Evolutionary conservation across 2,113 vertebrate species (phyloP), one percentile per base, ranked within the genome.

Genomic region (Neoarius graeffei): DNA sequence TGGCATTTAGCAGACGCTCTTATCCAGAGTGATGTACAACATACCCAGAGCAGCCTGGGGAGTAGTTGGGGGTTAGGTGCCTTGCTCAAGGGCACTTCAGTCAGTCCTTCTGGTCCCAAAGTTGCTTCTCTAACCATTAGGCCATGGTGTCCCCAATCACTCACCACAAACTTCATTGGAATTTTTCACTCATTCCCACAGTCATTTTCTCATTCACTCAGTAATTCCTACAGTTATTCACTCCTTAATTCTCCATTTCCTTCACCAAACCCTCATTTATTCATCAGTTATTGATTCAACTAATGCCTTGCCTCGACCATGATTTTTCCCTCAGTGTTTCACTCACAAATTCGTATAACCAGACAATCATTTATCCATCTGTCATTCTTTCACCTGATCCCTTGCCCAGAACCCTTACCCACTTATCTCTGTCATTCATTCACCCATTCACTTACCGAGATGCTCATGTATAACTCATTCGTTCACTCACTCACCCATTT

Each of bases 401-500:
- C 15, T 35, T 19, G 20, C 1, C 30, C 76, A 79, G 1, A 35
- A 54, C 76, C 23, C 1, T 56, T 35, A 35, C 35, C 35, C 11
- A 7, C 25, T 80, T 7, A 57, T 27, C 60, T 2, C 1, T 23
- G 4, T 57, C 52, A 57, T 2, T 25, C 10, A 81, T 19, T 25
- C 27, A 60, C 4, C 57, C 27, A 5, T 15, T 62, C 19, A 4
- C 4, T 42, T 42, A 60, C 17, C 6, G n/a, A 52, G 7, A 64
- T 25, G 7, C 3, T 35, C 42, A 50, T 42, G 1, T 35, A 35
- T 35, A 35, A 35, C 30, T 80, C n/a, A 57, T 35, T 81, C 79
- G 30, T 52, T 69, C 80, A 59, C 86, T 88, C 60, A 90, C 82
- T 92, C 86, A 86, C 71, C 85, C 79, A 81, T 67, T 82, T n/a